A percentile compares a stretch with the other conserved stretches of the same genome.
These are phyloP conservation scores for Netelia fuscicornis DNA, from an alignment of 2,888 invertebrate genomes.

Conservation along the genomic window DNA sequence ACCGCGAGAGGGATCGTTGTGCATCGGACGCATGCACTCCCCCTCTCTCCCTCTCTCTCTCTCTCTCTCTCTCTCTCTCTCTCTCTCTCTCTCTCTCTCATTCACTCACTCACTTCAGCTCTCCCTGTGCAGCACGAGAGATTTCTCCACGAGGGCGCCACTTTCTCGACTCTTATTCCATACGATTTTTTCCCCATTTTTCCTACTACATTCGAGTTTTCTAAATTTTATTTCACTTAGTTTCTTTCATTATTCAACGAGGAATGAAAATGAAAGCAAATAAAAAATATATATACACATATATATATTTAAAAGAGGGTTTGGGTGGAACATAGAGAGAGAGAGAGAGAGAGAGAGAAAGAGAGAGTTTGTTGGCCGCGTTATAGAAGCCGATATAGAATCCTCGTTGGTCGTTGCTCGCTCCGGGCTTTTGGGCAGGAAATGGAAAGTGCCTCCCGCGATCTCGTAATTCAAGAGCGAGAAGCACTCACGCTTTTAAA, in stretches of 20 bases:
- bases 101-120: not conserved
- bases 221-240: not conserved
- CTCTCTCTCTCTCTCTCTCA: constrained; percentile 15
- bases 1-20: constrained; percentile 52
- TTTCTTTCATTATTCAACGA: not conserved
- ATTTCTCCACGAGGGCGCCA: constrained; percentile 76
- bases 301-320: not conserved
- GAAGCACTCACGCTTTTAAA: constrained; percentile 77
- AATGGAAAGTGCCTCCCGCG: constrained; percentile 73
- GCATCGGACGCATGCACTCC: constrained; percentile 54
- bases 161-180: constrained; percentile 67
- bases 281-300: not conserved
- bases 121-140: constrained; percentile 33
- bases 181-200: constrained; percentile 44
- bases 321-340: not conserved
- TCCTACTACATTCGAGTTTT: not conserved
- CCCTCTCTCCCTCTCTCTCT: constrained; percentile 4
- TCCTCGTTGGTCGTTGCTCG: constrained; percentile 16
- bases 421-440: constrained; percentile 72
- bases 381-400: constrained; percentile 58
- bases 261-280: not conserved
- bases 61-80: constrained; percentile 10
- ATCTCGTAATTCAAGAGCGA: constrained; percentile 76
- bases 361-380: constrained; percentile 62
- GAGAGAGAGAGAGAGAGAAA: constrained; percentile 9